phyloP scores from a whole-genome alignment of 1,140 invertebrate species.

The Cecropterus lyciades region DNA sequence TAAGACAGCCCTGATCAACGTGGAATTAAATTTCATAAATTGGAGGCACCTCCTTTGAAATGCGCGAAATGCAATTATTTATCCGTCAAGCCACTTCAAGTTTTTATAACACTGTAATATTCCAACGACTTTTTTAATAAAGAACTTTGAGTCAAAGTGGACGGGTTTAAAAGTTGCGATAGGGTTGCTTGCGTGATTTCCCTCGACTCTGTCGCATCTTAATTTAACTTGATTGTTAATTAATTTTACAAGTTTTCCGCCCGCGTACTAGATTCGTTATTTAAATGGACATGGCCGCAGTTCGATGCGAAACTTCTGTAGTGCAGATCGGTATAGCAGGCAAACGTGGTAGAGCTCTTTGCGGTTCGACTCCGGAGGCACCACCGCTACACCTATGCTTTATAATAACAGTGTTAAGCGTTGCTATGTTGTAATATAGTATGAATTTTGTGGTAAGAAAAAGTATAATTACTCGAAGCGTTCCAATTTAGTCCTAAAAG shows the following conservation, averaged over 20 bases:
- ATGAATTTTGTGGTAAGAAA: too few relatives aligned
- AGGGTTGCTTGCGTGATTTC: slow-evolving; percentile 19
- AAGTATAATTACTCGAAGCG: too few relatives aligned
- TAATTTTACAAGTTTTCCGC: not conserved
- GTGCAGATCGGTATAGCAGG: too few relatives aligned
- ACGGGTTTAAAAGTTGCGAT: slow-evolving; percentile 11
- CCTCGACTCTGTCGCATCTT: slow-evolving; percentile 10
- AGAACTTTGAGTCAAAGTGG: slow-evolving; percentile 25
- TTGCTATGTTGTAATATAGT: too few relatives aligned
- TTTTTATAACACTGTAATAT: slow-evolving; percentile 21
- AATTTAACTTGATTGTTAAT: slow-evolving; percentile 25
- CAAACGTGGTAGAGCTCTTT: too few relatives aligned
- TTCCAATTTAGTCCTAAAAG: too few relatives aligned
- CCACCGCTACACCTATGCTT: too few relatives aligned
- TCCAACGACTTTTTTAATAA: slow-evolving; percentile 30
- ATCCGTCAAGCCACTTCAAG: slow-evolving; percentile 20
- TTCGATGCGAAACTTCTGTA: too few relatives aligned
- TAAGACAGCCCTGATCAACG: not conserved
- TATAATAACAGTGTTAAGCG: too few relatives aligned
- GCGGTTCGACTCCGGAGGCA: too few relatives aligned
- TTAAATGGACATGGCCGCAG: too few relatives aligned
- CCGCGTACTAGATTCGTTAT: too few relatives aligned
- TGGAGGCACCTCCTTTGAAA: not conserved
- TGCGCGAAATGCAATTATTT: slow-evolving; percentile 14
- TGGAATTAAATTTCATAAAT: not conserved